Conservation (phyloP, 1,140 invertebrate species). For the Neodiprion virginianus region DNA sequence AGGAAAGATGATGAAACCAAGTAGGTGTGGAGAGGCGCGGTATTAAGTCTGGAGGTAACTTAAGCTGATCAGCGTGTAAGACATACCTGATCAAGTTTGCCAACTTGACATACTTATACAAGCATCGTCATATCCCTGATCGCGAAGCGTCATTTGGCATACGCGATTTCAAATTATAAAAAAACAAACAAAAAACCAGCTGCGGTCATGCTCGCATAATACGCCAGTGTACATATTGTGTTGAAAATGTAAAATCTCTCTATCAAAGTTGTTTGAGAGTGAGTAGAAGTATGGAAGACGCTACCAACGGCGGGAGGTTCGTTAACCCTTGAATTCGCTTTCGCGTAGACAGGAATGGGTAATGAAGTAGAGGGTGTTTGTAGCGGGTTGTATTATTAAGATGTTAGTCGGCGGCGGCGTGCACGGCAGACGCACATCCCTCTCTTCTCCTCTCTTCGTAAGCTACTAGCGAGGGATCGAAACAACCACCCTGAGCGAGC, state of each 20-base stretch:
- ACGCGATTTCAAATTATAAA: no score
- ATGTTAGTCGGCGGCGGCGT: constrained; percentile 39
- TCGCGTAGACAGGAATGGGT: constrained; percentile 49
- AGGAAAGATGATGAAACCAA: no score
- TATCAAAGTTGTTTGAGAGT: background rate
- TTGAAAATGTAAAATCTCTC: background rate
- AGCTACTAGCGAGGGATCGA: constrained; percentile 30
- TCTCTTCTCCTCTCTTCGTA: background rate
- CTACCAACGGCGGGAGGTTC: constrained; percentile 37
- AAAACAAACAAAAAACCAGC: no score
- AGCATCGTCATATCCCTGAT: no score
- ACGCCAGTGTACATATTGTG: no score
- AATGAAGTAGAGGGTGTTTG: constrained; percentile 54
- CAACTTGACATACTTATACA: no score
- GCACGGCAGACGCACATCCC: constrained; percentile 5
- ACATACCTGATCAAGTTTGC: no score
- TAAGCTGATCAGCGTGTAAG: no score
- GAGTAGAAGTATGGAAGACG: background rate
- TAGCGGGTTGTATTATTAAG: constrained; percentile 56
- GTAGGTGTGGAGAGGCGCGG: no score
- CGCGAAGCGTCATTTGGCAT: no score
- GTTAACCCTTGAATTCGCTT: constrained; percentile 51
- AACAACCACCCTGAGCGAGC: background rate
- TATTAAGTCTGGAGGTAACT: no score
- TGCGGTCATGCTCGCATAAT: no score